Evolutionary conservation across 2,113 vertebrate genomes (phyloP), one percentile per base, ranked within the genome.

Genomic region (Platysteira castanea): DNA sequence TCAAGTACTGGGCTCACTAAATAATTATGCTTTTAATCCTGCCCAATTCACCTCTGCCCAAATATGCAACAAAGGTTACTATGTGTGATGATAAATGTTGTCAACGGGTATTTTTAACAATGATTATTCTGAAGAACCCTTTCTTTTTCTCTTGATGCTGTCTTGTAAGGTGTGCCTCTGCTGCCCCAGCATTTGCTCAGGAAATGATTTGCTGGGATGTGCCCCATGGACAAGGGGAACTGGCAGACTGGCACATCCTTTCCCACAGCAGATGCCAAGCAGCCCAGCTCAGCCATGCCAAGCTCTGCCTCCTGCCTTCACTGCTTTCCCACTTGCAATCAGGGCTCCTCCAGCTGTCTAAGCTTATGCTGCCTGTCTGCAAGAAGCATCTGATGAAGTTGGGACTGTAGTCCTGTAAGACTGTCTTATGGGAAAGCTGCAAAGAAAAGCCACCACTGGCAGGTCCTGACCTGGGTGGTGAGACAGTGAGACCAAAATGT

Each of bases 1-100:
- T 89, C 87, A 82, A 91, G 37, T 85, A 76, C 57, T 50, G 30
- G 65, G 35, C 70, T 93, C 14, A 35, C 92, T 85, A 89, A 84
- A 83, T 87, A 16, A 82, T 82, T 79, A 39, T 39, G 74, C 61
- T 88, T 94, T 95, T 89, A 90, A 73, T 96, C 67, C 82, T 83
- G 41, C 59, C 61, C 42, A 57, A 8, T 94, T 94, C 84, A 90
- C 84, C 53, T 91, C 87, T 89, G 74, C 46, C 84, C 85, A 84
- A 80, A 77, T 41, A 39, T 10, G 31, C 76, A 52, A 10, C 10
- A 9, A 68, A 91, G 46, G 84, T 39, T 57, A 60, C 27, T 50
- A 46, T 14, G 15, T 57, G 19, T 44, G 35, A 46, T 76, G 68
- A 50, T 30, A 82, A 85, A 82, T 82, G 21, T 75, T 86, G 44